These are phyloP conservation scores for Gymnodraco acuticeps DNA, from an alignment of 2,797 vertebrate species.

Conservation along the genomic window DNA sequence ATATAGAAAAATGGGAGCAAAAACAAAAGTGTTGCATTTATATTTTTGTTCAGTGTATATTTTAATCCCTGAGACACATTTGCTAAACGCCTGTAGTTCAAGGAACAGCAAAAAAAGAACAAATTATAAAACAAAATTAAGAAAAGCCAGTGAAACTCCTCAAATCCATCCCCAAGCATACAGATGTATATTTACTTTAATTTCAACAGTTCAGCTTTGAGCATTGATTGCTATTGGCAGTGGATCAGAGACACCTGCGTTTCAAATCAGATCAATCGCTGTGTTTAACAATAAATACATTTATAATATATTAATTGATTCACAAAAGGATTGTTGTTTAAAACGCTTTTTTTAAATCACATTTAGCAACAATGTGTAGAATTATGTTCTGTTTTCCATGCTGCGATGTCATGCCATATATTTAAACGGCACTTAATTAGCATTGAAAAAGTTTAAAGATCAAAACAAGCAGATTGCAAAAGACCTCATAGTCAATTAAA, in stretches of 20 bases:
- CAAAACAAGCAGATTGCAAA: slow-evolving; percentile 12
- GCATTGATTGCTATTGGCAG: slow-evolving; percentile 9
- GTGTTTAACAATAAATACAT: too few species aligned
- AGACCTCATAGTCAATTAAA: not conserved
- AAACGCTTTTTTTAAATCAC: not conserved
- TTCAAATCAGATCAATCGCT: not conserved
- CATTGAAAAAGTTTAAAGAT: slow-evolving; percentile 23
- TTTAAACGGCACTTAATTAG: not conserved
- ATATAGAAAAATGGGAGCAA: too few species aligned
- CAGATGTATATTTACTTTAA: slow-evolving; percentile 6
- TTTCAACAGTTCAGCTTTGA: slow-evolving; percentile 18
- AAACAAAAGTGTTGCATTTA: too few species aligned
- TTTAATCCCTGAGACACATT: not conserved
- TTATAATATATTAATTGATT: too few species aligned
- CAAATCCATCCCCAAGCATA: slow-evolving; percentile 2
- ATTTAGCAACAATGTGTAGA: not conserved
- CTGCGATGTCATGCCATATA: not conserved
- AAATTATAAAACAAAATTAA: slow-evolving; percentile 2
- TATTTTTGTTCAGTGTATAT: too few species aligned
- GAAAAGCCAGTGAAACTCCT: slow-evolving; percentile 1
- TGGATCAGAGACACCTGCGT: not conserved
- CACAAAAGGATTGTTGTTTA: too few species aligned
- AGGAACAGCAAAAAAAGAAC: not conserved
- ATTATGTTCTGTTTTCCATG: not conserved
- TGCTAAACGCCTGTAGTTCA: not conserved